Conservation (phyloP, 2,113 vertebrate genomes). For the Tinamus guttatus region DNA sequence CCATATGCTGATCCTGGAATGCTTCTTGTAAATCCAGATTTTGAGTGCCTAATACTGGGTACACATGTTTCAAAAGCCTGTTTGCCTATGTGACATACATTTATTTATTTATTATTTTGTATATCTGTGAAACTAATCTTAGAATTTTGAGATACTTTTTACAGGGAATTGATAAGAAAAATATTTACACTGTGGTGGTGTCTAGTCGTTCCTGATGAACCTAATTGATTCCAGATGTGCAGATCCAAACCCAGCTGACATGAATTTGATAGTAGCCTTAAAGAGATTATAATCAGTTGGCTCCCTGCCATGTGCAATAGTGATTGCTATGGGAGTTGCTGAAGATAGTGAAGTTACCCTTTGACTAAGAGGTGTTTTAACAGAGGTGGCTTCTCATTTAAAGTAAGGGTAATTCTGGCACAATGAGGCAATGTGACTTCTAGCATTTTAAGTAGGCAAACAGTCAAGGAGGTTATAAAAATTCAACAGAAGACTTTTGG, state of each 20-base stretch:
- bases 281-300: neutral
- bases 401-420: neutral
- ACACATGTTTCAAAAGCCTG: neutral
- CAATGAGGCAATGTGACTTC: neutral
- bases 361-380: neutral
- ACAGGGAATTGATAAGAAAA: constrained; percentile 26
- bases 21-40: neutral
- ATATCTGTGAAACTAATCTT: constrained; percentile 15
- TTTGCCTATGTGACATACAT: neutral
- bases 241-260: neutral
- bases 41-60: neutral
- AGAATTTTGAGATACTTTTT: constrained; percentile 17
- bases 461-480: neutral
- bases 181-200: constrained; percentile 41
- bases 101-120: neutral
- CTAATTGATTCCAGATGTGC: constrained; percentile 46
- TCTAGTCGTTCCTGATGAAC: neutral
- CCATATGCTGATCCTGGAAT: neutral
- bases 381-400: neutral
- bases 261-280: neutral
- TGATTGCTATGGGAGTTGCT: neutral
- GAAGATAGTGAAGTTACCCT: neutral
- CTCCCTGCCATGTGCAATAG: neutral
- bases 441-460: neutral
- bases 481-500: neutral